phyloP scores from a whole-genome alignment of 2,888 invertebrate genomes.

The Sylvicola fuscatus region DNA sequence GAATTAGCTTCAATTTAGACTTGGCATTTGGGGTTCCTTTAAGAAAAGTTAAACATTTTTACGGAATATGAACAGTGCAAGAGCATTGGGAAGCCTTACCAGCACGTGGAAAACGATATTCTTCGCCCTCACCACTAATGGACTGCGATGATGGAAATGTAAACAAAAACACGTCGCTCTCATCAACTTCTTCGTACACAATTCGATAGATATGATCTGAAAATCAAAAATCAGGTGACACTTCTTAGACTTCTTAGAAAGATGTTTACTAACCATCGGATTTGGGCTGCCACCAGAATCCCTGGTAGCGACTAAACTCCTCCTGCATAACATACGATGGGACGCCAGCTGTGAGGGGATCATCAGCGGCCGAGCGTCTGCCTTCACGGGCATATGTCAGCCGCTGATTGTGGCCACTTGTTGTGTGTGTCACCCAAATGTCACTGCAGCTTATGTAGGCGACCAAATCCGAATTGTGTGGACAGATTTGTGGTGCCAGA shows the following conservation, averaged over 20 bases:
- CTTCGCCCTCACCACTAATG: constrained; percentile 60
- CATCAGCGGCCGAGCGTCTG: constrained; percentile 47
- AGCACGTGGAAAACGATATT: constrained; percentile 68
- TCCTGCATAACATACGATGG: constrained; percentile 98
- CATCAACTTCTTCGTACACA: constrained; percentile 73
- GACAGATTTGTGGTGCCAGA: constrained; percentile 53
- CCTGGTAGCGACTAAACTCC: constrained; percentile 89
- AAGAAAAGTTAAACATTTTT: no score
- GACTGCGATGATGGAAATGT: constrained; percentile 70
- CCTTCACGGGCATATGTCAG: constrained; percentile 50
- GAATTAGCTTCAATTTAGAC: constrained; percentile 69
- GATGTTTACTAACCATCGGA: constrained; percentile 36
- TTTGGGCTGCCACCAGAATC: constrained; percentile 95
- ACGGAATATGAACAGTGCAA: no score
- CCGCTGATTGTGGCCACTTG: constrained; percentile 43
- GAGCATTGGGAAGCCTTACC: constrained; percentile 31
- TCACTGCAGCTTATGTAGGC: constrained; percentile 82
- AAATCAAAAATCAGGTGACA: constrained; percentile 7
- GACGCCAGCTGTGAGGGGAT: constrained; percentile 80
- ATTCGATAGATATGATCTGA: constrained; percentile 58
- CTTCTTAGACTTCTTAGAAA: neutral
- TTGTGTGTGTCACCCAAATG: constrained; percentile 58
- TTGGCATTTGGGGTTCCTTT: constrained; percentile 58
- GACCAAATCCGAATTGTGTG: constrained; percentile 41
- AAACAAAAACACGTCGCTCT: constrained; percentile 77